phyloP scores from a whole-genome alignment of 2,797 vertebrate species.

The Malacoctenus gilli region DNA sequence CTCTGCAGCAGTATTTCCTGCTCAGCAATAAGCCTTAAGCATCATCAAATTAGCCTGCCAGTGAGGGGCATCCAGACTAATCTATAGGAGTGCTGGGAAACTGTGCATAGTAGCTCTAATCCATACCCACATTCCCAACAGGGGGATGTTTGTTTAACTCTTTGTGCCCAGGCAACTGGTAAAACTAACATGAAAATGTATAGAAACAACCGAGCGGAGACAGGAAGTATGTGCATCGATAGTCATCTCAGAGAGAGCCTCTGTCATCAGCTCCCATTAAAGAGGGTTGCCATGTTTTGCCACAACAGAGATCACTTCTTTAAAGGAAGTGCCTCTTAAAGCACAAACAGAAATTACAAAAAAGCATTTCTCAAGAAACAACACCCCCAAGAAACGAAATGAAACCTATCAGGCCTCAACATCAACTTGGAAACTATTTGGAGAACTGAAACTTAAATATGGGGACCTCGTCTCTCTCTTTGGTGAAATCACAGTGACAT shows the following conservation, averaged over 20 bases:
- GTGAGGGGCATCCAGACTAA: slow-evolving; percentile 12
- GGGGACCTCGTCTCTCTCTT: slow-evolving; percentile 22
- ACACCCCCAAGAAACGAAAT: slow-evolving; percentile 3
- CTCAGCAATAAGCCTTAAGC: slow-evolving; percentile 14
- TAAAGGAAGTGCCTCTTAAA: too few relatives aligned
- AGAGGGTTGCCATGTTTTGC: slow-evolving; percentile 13
- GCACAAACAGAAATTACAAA: slow-evolving; percentile 22
- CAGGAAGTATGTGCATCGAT: slow-evolving; percentile 62
- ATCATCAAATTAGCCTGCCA: slow-evolving; percentile 21
- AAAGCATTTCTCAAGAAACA: slow-evolving; percentile 30
- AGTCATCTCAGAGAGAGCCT: slow-evolving; percentile 60
- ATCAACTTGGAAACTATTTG: slow-evolving; percentile 17
- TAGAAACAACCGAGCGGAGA: slow-evolving; percentile 35
- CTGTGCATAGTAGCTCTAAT: slow-evolving; percentile 41
- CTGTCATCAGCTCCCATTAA: slow-evolving; percentile 55
- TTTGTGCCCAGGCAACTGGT: slow-evolving; percentile 50
- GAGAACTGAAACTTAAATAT: slow-evolving; percentile 57
- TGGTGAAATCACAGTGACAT: not conserved
- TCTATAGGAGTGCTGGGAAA: slow-evolving; percentile 53
- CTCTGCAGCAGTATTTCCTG: slow-evolving; percentile 27
- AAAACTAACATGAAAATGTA: slow-evolving; percentile 64
- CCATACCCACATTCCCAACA: slow-evolving; percentile 56
- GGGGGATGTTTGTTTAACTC: slow-evolving; percentile 74
- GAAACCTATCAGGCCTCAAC: slow-evolving; percentile 1
- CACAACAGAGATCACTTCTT: slow-evolving; percentile 21